Percentiles rank a stretch among this genome's conserved stretches.
Conservation (phyloP, 2,113 vertebrate genomes). For the Stigmatopora nigra region DNA sequence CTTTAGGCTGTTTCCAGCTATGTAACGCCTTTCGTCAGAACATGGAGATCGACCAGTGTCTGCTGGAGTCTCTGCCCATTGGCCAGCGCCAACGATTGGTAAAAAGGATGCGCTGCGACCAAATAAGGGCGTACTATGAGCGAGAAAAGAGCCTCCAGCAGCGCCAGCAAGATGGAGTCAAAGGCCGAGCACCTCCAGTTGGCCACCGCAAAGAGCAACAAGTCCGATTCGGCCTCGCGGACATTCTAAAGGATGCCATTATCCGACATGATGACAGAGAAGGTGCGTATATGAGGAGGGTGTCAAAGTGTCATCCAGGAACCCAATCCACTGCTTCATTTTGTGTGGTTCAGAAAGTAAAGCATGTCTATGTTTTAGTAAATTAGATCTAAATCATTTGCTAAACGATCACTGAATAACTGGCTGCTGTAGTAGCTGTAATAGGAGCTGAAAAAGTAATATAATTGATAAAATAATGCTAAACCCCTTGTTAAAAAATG, state of each 20-base stretch:
- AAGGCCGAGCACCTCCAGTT: slow-evolving; percentile 35
- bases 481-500: neutral
- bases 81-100: slow-evolving; percentile 91
- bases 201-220: slow-evolving; percentile 69
- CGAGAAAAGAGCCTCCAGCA: slow-evolving; percentile 81
- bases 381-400: no score
- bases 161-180: slow-evolving; percentile 69
- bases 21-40: slow-evolving; percentile 94
- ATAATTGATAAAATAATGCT: neutral
- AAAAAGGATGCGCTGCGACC: slow-evolving; percentile 89
- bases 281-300: slow-evolving; percentile 64
- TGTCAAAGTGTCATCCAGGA: no score
- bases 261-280: slow-evolving; percentile 84
- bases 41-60: slow-evolving; percentile 99
- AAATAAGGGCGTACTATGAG: slow-evolving; percentile 87
- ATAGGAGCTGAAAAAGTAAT: neutral
- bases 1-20: slow-evolving; percentile 93
- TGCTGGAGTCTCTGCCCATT: slow-evolving; percentile 92
- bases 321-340: no score
- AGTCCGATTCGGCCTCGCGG: slow-evolving; percentile 69
- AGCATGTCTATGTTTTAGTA: no score
- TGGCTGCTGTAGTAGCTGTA: neutral
- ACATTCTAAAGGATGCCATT: slow-evolving; percentile 83
- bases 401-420: no score
- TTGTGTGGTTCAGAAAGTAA: no score